Base-by-base conservation (phyloP, 2,113 vertebrate species). In the Pipra filicauda region DNA sequence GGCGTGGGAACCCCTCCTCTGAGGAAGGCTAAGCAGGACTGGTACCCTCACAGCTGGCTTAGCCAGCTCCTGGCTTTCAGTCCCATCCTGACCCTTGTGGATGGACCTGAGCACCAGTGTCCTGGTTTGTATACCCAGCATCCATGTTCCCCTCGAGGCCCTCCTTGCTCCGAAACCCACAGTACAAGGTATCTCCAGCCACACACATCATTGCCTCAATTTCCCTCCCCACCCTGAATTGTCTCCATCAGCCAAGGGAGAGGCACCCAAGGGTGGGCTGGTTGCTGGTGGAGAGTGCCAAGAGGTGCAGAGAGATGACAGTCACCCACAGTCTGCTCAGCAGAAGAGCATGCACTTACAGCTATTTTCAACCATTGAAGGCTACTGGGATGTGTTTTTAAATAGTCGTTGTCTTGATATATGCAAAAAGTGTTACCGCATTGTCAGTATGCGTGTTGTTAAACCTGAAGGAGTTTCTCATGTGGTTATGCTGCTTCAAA, bases 41-140 rank as follows among this genome's bases (percentile, higher is more conserved):
- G 1, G 8, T 1, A 21, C 52, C 66, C 26, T 54, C 3, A 1
- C 24, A 46, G 51, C 5, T 1, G 6, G 11, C 43, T 71, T 13
- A 46, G 57, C 43, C 62, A 28, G 58, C 30, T 22, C 39, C 37
- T 65, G 62, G 11, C 8, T 55, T 55, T 64, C 10, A 5, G 44
- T n/a, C 67, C 21, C 54, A 64, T 9, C 6, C 5, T 55, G 61
- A 54, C 48, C 19, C 28, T 82, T 48, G 48, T 41, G 52, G 72
- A 15, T 14, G 49, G 30, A 54, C 15, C 39, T 12, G 35, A 83
- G 58, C 19, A 17, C 24, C 26, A 6, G 5, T 1, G 2, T 39
- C 27, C 71, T 69, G 39, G 15, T 65, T 82, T 11, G 4, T 11
- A 1, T 5, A 12, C 14, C 9, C 35, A 51, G 28, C 39, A 51